These are phyloP conservation scores for Naso thynnoides DNA, from an alignment of 2,797 vertebrate genomes.

Conservation along the genomic window DNA sequence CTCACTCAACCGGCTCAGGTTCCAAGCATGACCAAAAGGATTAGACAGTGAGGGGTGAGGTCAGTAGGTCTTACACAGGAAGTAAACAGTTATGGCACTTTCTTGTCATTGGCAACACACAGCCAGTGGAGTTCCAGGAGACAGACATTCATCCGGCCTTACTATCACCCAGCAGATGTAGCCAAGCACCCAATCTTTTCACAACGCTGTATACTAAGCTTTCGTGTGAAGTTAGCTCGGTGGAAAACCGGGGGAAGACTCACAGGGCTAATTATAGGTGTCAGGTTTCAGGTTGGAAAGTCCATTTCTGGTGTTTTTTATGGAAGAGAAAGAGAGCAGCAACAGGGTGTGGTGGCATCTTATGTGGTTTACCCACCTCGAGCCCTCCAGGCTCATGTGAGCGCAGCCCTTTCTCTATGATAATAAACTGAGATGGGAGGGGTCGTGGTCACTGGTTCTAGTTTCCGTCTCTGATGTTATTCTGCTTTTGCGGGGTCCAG, in stretches of 20 bases:
- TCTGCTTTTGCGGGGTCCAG: constrained; percentile 52
- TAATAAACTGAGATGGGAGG: constrained; percentile 70
- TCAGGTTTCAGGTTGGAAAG: constrained; percentile 84
- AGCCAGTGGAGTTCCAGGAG: constrained; percentile 7
- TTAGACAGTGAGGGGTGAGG: constrained; percentile 39
- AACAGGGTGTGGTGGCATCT: constrained; percentile 80
- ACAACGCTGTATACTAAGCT: constrained; percentile 33
- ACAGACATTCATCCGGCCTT: constrained; percentile 28
- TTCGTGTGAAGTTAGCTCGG: constrained; percentile 41
- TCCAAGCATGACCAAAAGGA: constrained; percentile 49
- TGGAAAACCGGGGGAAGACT: constrained; percentile 54
- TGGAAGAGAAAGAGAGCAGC: constrained; percentile 65
- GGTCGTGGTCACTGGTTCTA: constrained; percentile 50
- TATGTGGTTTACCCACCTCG: constrained; percentile 76
- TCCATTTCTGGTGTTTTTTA: constrained; percentile 76
- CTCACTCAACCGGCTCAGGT: constrained; percentile 47
- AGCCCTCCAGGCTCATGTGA: constrained; percentile 64
- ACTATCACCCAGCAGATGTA: constrained; percentile 39
- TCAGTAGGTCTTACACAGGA: constrained; percentile 42
- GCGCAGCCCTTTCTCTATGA: constrained; percentile 60
- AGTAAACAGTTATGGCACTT: constrained; percentile 34
- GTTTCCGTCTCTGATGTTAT: constrained; percentile 58
- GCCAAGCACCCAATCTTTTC: constrained; percentile 11
- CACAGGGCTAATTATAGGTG: constrained; percentile 77
- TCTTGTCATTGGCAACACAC: constrained; percentile 29